Evolutionary conservation across 2,113 vertebrate genomes (phyloP), one percentile per base, ranked within the genome.

Genomic region (Micromys minutus): DNA sequence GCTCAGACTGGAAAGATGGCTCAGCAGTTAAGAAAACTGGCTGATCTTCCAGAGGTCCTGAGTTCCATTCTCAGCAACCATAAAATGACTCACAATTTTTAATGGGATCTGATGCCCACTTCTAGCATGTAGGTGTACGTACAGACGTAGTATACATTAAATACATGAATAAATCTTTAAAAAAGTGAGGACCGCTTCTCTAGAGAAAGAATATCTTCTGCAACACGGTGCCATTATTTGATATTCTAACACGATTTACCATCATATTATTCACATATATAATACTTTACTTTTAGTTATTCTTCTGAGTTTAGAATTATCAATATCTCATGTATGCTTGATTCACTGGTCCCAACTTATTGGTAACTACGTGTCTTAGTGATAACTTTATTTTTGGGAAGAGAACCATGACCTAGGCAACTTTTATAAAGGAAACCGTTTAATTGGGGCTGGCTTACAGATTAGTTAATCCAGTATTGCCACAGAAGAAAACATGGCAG

Each of bases 261-360:
- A 61, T 67, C 89, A 75, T 80, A 65, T 29, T 47, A 3, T 16
- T 61, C 45, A 57, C 34, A 45, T 13, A 15, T 15, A 26, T 57
- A 90, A 24, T 84, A 11, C 63, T 76, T 17, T 8, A 19, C 24
- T 16, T 71, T 61, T 87, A 91, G 17, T 36, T 94, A 36, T 67
- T 88, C 29, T 90, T 86, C 29, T 91, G n/a, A 91, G 45, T 55
- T 95, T 34, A 87, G 7, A 86, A 94, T 80, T 90, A 77, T 39
- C 84, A 31, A 89, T 91, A 83, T 55, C 15, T 94, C 5, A 65
- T 75, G 22, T 29, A 19, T 85, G n/a, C 89, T 94, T 79, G 2
- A 72, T 91, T 91, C 42, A 52, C 50, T 75, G 65, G 75, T 21
- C 45, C 42, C 10, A 52, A 79, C 19, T 76, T 77, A 88, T 47